Evolutionary conservation across 2,797 vertebrate genomes (phyloP).

Genomic region (Karalla daura): DNA sequence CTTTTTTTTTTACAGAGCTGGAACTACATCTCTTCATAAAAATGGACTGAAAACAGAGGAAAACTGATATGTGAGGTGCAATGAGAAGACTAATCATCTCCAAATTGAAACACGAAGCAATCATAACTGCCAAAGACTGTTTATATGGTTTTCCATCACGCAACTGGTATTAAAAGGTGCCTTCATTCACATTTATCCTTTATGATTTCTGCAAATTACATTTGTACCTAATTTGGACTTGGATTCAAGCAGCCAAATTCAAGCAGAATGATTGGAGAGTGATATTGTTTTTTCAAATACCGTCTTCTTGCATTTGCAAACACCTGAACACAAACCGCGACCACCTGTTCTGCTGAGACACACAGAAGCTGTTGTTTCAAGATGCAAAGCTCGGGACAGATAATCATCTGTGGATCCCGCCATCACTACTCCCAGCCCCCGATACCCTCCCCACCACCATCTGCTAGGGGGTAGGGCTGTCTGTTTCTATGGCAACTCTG

Average conservation of each 20-base stretch:
- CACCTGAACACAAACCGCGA: neutral
- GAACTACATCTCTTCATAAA: too few species aligned
- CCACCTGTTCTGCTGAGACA: constrained; percentile 44
- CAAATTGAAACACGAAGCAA: neutral
- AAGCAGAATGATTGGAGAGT: neutral
- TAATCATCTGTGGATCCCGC: constrained; percentile 66
- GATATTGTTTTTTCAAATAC: neutral
- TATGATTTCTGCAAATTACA: neutral
- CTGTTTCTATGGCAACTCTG: constrained; percentile 80
- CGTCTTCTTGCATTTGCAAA: neutral
- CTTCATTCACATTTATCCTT: neutral
- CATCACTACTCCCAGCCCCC: constrained; percentile 70
- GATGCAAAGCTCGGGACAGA: constrained; percentile 52
- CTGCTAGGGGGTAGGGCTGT: constrained; percentile 79
- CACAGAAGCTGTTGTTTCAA: constrained; percentile 36
- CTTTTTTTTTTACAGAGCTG: too few species aligned
- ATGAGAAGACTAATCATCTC: neutral
- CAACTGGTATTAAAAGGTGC: neutral
- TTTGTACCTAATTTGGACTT: too few species aligned
- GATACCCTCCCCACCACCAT: constrained; percentile 78
- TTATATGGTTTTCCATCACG: neutral
- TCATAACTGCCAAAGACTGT: neutral
- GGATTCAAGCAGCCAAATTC: too few species aligned
- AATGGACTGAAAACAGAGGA: too few species aligned
- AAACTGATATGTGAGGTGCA: neutral